A percentile compares a stretch with the other conserved stretches of the same genome.
These are phyloP conservation scores for Silurus asotus DNA, from an alignment of 2,113 vertebrate genomes.

Conservation along the genomic window DNA sequence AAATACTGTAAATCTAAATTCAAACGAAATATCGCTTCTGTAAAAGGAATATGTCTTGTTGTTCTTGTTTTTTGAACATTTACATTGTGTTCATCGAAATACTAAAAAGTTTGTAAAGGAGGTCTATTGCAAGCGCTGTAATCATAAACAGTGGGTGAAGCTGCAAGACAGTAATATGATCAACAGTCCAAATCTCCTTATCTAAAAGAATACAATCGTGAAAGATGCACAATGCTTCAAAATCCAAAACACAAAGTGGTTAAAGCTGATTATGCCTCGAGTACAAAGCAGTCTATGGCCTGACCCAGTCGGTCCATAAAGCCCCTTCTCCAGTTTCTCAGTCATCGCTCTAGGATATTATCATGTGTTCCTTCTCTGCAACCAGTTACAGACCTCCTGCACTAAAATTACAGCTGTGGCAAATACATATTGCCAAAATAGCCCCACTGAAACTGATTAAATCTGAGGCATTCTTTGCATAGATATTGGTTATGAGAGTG, in stretches of 20 bases:
- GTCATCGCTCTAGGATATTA: slow-evolving; percentile 17
- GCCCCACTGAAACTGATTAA: slow-evolving; percentile 47
- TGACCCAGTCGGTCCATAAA: slow-evolving; percentile 45
- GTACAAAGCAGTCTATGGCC: slow-evolving; percentile 9
- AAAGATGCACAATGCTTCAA: neutral
- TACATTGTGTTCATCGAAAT: neutral
- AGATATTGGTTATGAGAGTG: slow-evolving; percentile 58
- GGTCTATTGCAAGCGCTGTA: neutral
- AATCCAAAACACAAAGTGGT: slow-evolving; percentile 1
- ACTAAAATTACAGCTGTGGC: slow-evolving; percentile 41
- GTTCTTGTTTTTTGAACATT: no score
- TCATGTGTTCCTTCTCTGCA: slow-evolving; percentile 39
- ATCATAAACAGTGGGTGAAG: neutral
- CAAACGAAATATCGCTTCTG: no score
- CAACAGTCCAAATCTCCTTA: neutral
- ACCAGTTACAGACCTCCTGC: slow-evolving; percentile 44
- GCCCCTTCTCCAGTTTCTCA: slow-evolving; percentile 7
- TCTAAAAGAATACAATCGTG: neutral
- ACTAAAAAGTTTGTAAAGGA: neutral
- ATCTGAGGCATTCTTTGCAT: slow-evolving; percentile 53
- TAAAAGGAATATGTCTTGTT: no score
- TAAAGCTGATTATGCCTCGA: slow-evolving; percentile 28
- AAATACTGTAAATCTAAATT: no score
- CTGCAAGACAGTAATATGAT: slow-evolving; percentile 1
- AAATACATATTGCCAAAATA: slow-evolving; percentile 49